Conservation (phyloP, 2,888 invertebrate species). For the Unio pictorum region DNA sequence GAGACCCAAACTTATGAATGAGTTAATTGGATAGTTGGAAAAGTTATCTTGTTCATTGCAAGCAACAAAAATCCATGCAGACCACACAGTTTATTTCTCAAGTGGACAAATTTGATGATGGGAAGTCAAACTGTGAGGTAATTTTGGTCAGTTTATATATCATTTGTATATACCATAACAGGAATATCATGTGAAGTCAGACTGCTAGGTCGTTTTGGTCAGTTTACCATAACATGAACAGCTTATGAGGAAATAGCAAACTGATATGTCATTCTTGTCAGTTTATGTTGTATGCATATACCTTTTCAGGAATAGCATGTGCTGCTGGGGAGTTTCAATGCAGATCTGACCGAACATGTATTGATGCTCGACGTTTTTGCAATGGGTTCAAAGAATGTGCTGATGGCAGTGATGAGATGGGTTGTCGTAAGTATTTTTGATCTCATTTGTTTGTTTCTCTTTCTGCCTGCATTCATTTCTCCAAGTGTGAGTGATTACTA, state of each 20-base stretch:
- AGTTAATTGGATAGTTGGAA: no score
- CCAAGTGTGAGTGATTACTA: neutral
- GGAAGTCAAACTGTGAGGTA: no score
- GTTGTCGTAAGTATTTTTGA: conserved; percentile 46
- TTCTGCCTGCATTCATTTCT: no score
- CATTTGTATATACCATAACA: conserved; percentile 8
- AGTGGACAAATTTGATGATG: no score
- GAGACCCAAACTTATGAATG: no score
- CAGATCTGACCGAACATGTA: conserved; percentile 34
- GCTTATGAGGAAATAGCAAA: no score
- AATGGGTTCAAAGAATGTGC: conserved; percentile 43
- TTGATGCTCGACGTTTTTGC: conserved; percentile 30
- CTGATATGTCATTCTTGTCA: no score
- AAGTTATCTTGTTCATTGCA: no score
- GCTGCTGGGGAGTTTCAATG: conserved; percentile 35
- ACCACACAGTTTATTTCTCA: no score
- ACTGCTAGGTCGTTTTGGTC: no score
- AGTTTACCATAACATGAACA: no score
- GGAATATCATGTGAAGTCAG: conserved; percentile 15
- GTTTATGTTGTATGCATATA: neutral
- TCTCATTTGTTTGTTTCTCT: neutral
- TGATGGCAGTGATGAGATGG: conserved; percentile 53
- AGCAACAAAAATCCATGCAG: no score
- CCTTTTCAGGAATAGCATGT: conserved; percentile 25
- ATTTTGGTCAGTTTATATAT: neutral